phyloP scores from a whole-genome alignment of 2,888 invertebrate genomes.

The Drosophila setosimentum region DNA sequence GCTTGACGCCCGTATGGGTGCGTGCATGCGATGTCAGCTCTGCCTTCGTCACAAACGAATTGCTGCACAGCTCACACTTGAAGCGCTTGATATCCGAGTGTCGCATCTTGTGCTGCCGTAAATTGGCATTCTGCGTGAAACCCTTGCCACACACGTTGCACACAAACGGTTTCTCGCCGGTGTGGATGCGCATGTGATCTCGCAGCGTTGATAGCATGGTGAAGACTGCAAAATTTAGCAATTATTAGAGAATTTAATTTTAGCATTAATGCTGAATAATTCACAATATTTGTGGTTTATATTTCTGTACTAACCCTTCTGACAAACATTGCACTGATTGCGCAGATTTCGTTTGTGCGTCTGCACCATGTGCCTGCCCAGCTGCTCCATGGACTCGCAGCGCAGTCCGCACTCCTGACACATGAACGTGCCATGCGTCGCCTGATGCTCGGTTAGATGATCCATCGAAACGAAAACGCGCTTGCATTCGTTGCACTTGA shows the following conservation, averaged over 20 bases:
- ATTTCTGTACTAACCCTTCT: conserved; percentile 71
- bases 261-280: background rate
- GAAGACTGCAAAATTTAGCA: conserved; percentile 77
- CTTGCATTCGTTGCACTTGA: conserved; percentile 85
- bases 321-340: conserved; percentile 86
- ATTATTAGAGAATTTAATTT: background rate
- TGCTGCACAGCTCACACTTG: conserved; percentile 85
- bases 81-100: conserved; percentile 86
- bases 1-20: conserved; percentile 88
- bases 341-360: conserved; percentile 86
- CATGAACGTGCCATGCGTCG: conserved; percentile 70
- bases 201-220: conserved; percentile 87
- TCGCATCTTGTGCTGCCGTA: conserved; percentile 87
- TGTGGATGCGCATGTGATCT: conserved; percentile 87
- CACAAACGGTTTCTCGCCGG: conserved; percentile 87
- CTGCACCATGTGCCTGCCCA: conserved; percentile 85
- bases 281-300: background rate
- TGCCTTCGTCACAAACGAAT: conserved; percentile 85
- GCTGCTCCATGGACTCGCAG: conserved; percentile 85
- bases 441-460: conserved; percentile 86
- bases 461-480: conserved; percentile 87
- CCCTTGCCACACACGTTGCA: conserved; percentile 87
- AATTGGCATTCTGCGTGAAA: conserved; percentile 88
- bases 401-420: conserved; percentile 85
- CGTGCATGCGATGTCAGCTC: conserved; percentile 87